These are phyloP conservation scores for Lepidocyrtinus sp. DNA, from an alignment of 2,888 invertebrate genomes.

Conservation along the genomic window DNA sequence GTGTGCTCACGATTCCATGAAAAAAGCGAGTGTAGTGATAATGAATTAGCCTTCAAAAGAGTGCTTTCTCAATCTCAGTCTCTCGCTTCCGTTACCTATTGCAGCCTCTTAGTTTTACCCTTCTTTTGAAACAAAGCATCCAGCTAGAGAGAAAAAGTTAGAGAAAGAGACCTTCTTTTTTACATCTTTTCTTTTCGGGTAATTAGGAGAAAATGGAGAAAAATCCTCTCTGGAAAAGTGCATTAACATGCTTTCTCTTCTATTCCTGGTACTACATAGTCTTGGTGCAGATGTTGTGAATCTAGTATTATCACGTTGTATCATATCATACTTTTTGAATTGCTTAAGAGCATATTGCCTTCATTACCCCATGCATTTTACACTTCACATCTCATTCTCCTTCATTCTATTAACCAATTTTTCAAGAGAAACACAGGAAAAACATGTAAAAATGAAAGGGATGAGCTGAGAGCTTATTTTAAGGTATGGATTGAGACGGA, in stretches of 20 bases:
- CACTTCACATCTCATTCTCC: neutral
- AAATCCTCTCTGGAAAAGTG: neutral
- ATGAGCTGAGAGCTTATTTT: too few species aligned
- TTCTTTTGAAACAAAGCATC: too few species aligned
- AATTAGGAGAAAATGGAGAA: neutral
- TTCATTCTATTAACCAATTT: neutral
- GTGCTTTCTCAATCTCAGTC: constrained; percentile 46
- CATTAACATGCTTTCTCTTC: neutral
- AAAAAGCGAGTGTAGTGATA: constrained; percentile 18
- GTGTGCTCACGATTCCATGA: neutral
- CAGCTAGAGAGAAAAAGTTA: too few species aligned
- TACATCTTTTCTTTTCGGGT: neutral
- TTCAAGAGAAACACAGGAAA: too few species aligned
- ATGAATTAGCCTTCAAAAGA: constrained; percentile 61
- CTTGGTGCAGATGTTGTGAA: too few species aligned
- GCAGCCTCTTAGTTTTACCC: too few species aligned
- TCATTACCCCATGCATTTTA: too few species aligned
- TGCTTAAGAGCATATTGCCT: constrained; percentile 13
- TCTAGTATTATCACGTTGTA: too few species aligned
- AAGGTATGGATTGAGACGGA: too few species aligned
- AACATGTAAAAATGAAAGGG: too few species aligned
- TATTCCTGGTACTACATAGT: neutral
- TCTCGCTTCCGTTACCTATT: neutral
- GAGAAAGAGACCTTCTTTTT: too few species aligned
- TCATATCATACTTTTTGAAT: too few species aligned